Evolutionary conservation across 2,888 invertebrate species (phyloP), one percentile per base, ranked within the genome.

Genomic region (Sthenelais limicola): DNA sequence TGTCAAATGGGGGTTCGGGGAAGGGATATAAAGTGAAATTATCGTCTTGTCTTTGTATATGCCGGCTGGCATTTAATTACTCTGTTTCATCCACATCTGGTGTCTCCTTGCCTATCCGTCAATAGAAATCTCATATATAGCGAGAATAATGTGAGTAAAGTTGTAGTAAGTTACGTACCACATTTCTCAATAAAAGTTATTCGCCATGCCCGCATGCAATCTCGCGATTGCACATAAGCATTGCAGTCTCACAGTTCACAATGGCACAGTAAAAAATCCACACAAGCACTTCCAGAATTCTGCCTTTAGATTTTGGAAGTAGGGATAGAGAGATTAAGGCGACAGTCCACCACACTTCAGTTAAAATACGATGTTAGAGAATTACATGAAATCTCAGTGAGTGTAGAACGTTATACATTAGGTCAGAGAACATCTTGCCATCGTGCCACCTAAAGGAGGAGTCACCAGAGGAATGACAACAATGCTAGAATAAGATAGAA

Each of bases 201-300:
- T 62, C 35, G 38, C 43, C 62, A 35, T 62, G 38, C 62, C n/a
- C 62, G 18, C 62, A 35, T 62, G 43, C 38, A 21, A 62, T 21
- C 62, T 62, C 35, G 35, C 28, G 62, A 35, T 2, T 35, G 9
- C 18, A 56, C 21, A n/a, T 56, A 18, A 18, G 24, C 30, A 30
- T 15, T 28, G n/a, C 43, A 62, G 62, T 62, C 62, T 62, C 38
- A n/a, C n/a, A n/a, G n/a, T n/a, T 38, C 62, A 62, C 62, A 35
- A 62, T 62, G 62, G 62, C 62, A 62, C 35, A n/a, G 62, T 62
- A 62, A 62, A 62, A 62, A 62, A 35, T 43, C 43, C 38, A 62
- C 62, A 62, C 62, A 62, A 62, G 62, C 62, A 21, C 62, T 62
- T 62, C 43, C 38, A 26, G 18, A 62, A 62, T 26, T 9, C 38